Conservation (phyloP, 2,797 vertebrate species). For the Platyrinchus mystaceus region DNA sequence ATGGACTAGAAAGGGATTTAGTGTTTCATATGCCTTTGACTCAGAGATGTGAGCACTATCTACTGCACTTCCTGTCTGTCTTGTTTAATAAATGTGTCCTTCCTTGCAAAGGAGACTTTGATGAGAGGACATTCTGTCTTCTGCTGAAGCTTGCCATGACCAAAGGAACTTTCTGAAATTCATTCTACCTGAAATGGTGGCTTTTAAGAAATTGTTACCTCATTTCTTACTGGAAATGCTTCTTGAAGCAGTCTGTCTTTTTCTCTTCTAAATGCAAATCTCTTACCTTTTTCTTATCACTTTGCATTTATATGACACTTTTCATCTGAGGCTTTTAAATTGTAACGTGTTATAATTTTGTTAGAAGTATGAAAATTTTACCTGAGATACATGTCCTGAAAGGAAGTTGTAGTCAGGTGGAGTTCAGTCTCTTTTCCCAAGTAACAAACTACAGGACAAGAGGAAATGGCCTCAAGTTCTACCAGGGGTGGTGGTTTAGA, state of each 20-base stretch:
- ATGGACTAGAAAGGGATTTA: background rate
- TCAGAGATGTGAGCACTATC: background rate
- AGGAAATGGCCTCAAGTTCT: background rate
- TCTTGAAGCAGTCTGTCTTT: background rate
- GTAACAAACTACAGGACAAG: background rate
- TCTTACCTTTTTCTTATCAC: background rate
- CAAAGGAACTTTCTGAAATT: background rate
- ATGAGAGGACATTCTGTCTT: background rate
- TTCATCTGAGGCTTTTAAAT: background rate
- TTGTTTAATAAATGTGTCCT: slow-evolving; percentile 6
- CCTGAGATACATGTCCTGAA: background rate
- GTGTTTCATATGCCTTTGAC: background rate
- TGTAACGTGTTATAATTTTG: background rate
- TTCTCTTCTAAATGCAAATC: slow-evolving; percentile 30
- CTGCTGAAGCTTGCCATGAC: background rate
- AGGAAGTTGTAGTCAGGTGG: background rate
- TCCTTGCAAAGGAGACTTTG: slow-evolving; percentile 6
- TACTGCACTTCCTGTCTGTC: background rate
- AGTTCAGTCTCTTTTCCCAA: background rate
- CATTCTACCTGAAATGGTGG: background rate
- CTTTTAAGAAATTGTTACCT: slow-evolving; percentile 11
- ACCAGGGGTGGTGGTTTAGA: background rate
- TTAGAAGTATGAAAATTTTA: background rate
- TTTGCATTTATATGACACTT: slow-evolving; percentile 10
- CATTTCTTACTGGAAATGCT: background rate